Evolutionary conservation across 2,113 vertebrate genomes (phyloP).

Genomic region (Oreochromis spilurus): DNA sequence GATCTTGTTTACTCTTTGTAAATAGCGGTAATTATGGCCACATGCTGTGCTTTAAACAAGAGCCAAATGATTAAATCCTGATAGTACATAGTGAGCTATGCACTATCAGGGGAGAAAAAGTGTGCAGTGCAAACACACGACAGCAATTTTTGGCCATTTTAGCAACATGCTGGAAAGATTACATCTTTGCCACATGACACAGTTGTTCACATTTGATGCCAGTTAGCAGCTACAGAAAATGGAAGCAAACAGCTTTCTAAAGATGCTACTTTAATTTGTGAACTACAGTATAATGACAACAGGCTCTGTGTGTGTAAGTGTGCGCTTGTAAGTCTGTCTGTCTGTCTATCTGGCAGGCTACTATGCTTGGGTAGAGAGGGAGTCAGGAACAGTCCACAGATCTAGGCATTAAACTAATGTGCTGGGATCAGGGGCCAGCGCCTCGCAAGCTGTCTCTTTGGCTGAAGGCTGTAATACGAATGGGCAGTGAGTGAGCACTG

Average conservation of each 20-base stretch:
- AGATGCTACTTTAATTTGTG: constrained; percentile 44
- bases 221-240: constrained; percentile 10
- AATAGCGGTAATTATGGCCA: constrained; percentile 56
- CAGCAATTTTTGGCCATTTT: neutral
- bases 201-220: constrained; percentile 24
- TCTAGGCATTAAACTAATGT: constrained; percentile 72
- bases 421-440: constrained; percentile 67
- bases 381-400: constrained; percentile 55
- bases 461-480: constrained; percentile 56
- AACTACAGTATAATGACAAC: neutral
- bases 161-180: neutral
- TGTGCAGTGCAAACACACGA: neutral
- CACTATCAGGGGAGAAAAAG: neutral
- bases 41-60: constrained; percentile 38
- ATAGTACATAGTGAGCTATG: neutral
- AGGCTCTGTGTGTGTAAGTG: neutral
- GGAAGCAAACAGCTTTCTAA: constrained; percentile 14
- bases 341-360: constrained; percentile 21
- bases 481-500: constrained; percentile 45
- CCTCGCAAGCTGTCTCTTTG: constrained; percentile 69
- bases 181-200: constrained; percentile 2
- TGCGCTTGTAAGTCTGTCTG: neutral
- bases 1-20: constrained; percentile 34
- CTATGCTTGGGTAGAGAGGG: constrained; percentile 28
- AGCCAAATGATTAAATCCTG: constrained; percentile 37